A percentile compares a stretch with the other conserved stretches of the same genome.
phyloP scores from a whole-genome alignment of 2,113 vertebrate genomes.

The Gymnarchus niloticus region DNA sequence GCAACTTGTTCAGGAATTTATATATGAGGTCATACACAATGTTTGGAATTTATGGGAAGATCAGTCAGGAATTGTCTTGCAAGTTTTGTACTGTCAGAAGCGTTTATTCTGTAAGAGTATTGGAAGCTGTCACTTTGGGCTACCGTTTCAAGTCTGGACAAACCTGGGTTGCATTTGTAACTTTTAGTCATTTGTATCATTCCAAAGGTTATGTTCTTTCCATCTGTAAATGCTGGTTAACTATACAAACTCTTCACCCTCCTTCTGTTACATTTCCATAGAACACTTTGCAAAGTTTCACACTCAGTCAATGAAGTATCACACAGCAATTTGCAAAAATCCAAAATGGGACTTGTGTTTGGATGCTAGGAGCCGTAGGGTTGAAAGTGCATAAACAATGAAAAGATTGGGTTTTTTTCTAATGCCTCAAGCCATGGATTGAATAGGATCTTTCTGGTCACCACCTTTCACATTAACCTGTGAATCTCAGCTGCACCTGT shows the following conservation, averaged over 20 bases:
- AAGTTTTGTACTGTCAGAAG: constrained; percentile 24
- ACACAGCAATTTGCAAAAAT: not conserved
- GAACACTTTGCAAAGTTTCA: not conserved
- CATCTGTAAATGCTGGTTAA: not conserved
- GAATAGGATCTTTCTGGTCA: not conserved
- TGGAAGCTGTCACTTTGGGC: constrained; percentile 14
- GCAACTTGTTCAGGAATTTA: constrained; percentile 41
- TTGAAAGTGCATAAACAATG: too few relatives aligned
- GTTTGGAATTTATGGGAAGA: constrained; percentile 27
- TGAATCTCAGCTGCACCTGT: not conserved
- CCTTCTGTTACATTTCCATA: not conserved
- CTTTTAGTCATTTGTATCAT: not conserved
- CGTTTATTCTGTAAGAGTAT: constrained; percentile 9
- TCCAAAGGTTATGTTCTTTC: not conserved
- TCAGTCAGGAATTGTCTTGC: constrained; percentile 37
- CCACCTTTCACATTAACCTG: not conserved
- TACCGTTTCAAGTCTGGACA: constrained; percentile 27
- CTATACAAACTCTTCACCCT: not conserved
- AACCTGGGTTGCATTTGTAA: constrained; percentile 6
- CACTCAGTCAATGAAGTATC: not conserved
- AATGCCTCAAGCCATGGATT: not conserved
- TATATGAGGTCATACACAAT: constrained; percentile 33
- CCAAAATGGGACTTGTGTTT: not conserved
- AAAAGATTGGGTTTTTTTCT: not conserved
- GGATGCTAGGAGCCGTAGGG: not conserved